Evolutionary conservation across 2,888 invertebrate species (phyloP), one percentile per base, ranked within the genome.

Genomic region (Caenorhabditis sulstoni): DNA sequence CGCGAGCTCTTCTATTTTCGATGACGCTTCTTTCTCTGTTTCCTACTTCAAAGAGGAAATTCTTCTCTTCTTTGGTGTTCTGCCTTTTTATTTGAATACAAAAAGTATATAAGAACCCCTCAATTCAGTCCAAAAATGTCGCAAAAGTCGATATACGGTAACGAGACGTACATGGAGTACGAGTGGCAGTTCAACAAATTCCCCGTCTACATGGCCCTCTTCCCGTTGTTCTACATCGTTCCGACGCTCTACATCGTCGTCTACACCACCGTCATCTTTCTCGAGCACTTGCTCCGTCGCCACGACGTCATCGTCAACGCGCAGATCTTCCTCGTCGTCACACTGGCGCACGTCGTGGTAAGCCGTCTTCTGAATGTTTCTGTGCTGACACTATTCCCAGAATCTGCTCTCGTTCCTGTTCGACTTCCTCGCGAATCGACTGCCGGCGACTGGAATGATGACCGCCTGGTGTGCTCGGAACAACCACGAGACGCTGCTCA

Each of bases 381-480:
- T 14, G 3, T 50, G 50, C 62, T 71, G n/a, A n/a, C n/a, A n/a
- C n/a, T n/a, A n/a, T n/a, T n/a, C n/a, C 20, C 62, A 71, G 71
- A 52, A 53, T 11, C 37, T 71, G 12, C 8, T 62, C 23, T 71
- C 71, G 11, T 71, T 71, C 23, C 50, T 71, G 49, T 71, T 71
- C 50, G 71, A 71, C 20, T 71, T 57, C 18, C 20, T 71, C 9
- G 62, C 71, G 0, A 71, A 71, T 41, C 62, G 71, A 9, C 62
- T 71, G 18, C 71, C 71, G 4, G 71, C 71, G 0, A 71, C 71
- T 35, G 71, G 71, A 47, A 55, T 71, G 39, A 64, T 71, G 57
- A 71, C 71, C 7, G 62, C 71, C 11, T 71, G 71, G 71, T 71
- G 71, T 64, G 71, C 71, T n/a, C 22, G 41, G 3, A 71, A 18